A percentile compares a stretch with the other conserved stretches of the same genome.
These are phyloP conservation scores for Drosophila monieri DNA, from an alignment of 2,888 invertebrate species.

Conservation along the genomic window DNA sequence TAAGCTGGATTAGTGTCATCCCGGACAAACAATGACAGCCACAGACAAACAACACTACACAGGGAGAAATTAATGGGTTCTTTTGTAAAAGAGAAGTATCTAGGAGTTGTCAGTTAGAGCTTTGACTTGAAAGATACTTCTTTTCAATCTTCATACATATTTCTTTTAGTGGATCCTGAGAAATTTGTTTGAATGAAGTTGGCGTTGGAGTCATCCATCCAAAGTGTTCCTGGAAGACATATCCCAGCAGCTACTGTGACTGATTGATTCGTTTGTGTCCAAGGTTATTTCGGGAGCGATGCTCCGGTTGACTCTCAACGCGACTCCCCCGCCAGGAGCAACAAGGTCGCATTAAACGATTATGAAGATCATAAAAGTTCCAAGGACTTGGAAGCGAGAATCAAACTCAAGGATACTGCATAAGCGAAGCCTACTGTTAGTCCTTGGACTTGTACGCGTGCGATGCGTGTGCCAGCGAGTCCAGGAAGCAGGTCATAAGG, in stretches of 20 bases:
- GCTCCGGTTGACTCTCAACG: conserved; percentile 21
- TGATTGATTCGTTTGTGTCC: conserved; percentile 72
- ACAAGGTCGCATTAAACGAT: conserved; percentile 37
- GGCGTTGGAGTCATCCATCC: neutral
- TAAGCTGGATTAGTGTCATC: conserved; percentile 79
- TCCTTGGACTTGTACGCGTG: conserved; percentile 40
- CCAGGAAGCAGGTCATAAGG: conserved; percentile 30
- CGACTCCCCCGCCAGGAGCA: conserved; percentile 44
- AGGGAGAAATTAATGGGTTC: neutral
- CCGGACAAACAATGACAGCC: conserved; percentile 74
- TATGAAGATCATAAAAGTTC: conserved; percentile 43
- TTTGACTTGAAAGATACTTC: no score
- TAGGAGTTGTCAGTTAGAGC: no score
- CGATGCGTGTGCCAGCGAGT: conserved; percentile 10
- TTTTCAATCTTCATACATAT: neutral
- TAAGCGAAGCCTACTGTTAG: conserved; percentile 39
- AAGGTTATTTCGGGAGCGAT: conserved; percentile 28
- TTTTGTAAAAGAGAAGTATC: neutral
- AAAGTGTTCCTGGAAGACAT: conserved; percentile 63
- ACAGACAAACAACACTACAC: conserved; percentile 6
- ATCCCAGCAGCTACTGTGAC: conserved; percentile 66
- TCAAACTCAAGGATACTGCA: conserved; percentile 27
- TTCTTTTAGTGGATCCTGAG: neutral
- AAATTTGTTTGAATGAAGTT: neutral
- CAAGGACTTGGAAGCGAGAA: conserved; percentile 19